These are phyloP conservation scores for Neolamprologus hecqui DNA, from an alignment of 2,113 vertebrate genomes.

Conservation along the genomic window DNA sequence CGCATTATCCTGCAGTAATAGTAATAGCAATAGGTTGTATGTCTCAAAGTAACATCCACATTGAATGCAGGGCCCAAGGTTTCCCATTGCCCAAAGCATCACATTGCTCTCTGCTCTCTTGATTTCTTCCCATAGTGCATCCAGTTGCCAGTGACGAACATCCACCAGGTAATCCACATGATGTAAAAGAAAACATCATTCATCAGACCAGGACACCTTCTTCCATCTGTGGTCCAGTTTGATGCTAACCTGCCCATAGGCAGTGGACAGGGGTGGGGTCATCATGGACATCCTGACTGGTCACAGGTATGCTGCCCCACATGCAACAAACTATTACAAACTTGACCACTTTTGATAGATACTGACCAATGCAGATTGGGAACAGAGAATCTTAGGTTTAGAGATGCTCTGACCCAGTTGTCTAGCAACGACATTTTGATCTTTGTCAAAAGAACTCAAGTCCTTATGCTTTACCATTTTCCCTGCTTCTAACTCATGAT, in stretches of 20 bases:
- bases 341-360: not conserved
- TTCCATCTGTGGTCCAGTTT: not conserved
- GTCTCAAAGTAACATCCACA: not conserved
- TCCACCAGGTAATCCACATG: not conserved
- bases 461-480: not conserved
- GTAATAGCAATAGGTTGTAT: not conserved
- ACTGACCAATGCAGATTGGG: not conserved
- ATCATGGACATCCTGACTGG: not conserved
- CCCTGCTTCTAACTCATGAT: not conserved
- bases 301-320: not conserved
- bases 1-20: not conserved
- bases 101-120: accelerated
- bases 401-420: not conserved
- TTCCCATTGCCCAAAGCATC: accelerated
- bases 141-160: not conserved
- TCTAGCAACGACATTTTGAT: not conserved
- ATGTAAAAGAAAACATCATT: not conserved
- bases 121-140: not conserved
- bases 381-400: not conserved
- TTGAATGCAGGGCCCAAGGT: not conserved
- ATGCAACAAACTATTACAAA: not conserved
- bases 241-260: not conserved
- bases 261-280: not conserved
- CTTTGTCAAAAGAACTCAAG: not conserved
- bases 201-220: not conserved